A percentile compares a stretch with the other conserved stretches of the same genome.
Evolutionary conservation across 1,140 invertebrate species (phyloP).

Genomic region (Sminthurides bifidus): DNA sequence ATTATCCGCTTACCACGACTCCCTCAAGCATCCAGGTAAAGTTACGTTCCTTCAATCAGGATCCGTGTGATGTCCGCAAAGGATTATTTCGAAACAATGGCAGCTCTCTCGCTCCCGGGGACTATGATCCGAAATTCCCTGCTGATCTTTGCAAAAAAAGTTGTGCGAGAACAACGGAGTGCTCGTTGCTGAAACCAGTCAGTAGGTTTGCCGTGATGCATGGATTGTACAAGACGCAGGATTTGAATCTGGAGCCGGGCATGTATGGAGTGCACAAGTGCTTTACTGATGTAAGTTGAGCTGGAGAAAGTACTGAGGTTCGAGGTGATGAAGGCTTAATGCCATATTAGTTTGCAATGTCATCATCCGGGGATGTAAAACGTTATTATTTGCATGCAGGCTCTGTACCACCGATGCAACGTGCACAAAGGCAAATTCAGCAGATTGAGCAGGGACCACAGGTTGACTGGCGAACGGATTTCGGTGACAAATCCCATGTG

Average conservation of each 20-base stretch:
- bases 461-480: constrained; percentile 7
- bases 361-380: neutral
- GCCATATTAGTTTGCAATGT: neutral
- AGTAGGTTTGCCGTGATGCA: neutral
- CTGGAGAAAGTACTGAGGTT: neutral
- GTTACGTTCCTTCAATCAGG: constrained; percentile 7
- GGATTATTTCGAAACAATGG: neutral
- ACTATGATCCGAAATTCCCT: neutral
- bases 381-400: neutral
- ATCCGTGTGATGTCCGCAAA: constrained; percentile 7
- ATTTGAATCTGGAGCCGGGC: neutral
- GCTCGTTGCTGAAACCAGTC: neutral
- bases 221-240: neutral
- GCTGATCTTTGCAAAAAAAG: neutral
- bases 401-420: constrained; percentile 5
- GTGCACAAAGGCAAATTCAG: neutral
- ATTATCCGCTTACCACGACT: too few relatives aligned
- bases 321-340: neutral
- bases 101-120: neutral
- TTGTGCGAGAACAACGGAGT: too few relatives aligned
- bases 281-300: neutral
- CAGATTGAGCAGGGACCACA: neutral
- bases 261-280: neutral
- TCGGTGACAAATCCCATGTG: constrained; percentile 7
- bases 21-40: neutral